phyloP scores from a whole-genome alignment of 2,888 invertebrate genomes.

The Tillus elongatus region DNA sequence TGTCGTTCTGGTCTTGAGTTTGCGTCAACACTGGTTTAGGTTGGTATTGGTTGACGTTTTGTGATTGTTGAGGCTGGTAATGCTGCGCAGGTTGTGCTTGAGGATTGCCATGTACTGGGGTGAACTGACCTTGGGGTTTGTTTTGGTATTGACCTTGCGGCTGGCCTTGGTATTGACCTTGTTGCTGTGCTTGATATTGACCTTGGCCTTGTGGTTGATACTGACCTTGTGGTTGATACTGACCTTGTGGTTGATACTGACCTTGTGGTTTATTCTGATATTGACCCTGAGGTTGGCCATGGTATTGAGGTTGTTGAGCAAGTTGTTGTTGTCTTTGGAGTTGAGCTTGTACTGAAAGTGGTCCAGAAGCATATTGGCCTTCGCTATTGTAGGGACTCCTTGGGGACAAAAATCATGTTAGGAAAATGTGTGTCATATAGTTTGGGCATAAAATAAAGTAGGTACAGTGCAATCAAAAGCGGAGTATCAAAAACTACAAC shows the following conservation, averaged over 20 bases:
- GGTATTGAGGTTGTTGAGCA: constrained; percentile 11
- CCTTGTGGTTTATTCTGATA: neutral
- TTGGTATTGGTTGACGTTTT: constrained; percentile 11
- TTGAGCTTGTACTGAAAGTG: constrained; percentile 25
- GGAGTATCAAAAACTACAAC: too few relatives aligned
- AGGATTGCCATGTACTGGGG: neutral
- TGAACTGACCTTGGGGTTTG: constrained; percentile 8
- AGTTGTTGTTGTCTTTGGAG: constrained; percentile 18
- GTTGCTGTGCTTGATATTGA: constrained; percentile 15
- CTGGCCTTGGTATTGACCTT: constrained; percentile 11
- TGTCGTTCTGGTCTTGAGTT: constrained; percentile 18
- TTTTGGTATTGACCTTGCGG: constrained; percentile 7
- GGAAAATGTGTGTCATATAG: too few relatives aligned
- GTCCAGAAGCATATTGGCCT: constrained; percentile 27
- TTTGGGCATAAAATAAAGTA: constrained; percentile 8
- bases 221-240: constrained; percentile 26
- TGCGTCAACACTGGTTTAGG: too few relatives aligned
- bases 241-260: neutral
- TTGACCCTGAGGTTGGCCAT: neutral
- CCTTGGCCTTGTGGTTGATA: constrained; percentile 20
- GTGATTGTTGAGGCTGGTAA: constrained; percentile 12
- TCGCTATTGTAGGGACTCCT: constrained; percentile 28
- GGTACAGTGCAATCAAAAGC: neutral
- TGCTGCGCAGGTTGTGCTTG: constrained; percentile 11
- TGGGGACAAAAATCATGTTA: too few relatives aligned